phyloP scores from a whole-genome alignment of 2,797 vertebrate species.

The Enteromius argenteus region DNA sequence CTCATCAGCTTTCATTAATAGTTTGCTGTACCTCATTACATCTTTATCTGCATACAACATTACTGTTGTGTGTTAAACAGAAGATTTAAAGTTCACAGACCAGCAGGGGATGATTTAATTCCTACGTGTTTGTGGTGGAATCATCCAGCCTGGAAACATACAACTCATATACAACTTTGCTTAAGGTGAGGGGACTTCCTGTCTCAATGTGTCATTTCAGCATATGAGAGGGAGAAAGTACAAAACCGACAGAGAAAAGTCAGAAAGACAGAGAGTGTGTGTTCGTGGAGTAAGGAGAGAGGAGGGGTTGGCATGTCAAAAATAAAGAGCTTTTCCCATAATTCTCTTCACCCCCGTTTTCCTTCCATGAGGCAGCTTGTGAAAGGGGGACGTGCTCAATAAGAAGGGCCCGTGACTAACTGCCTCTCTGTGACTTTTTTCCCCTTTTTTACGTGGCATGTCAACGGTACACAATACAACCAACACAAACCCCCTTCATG shows the following conservation, averaged over 20 bases:
- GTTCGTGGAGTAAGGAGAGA: constrained; percentile 37
- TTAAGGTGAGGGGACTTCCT: too few species aligned
- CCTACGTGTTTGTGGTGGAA: constrained; percentile 30
- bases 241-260: constrained; percentile 1
- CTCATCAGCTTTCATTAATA: not conserved
- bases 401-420: constrained; percentile 65
- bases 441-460: constrained; percentile 58
- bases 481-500: constrained; percentile 61
- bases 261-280: constrained; percentile 38
- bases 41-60: not conserved
- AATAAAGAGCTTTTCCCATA: constrained; percentile 66
- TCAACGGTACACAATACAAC: constrained; percentile 60
- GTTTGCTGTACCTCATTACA: not conserved
- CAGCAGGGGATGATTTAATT: constrained; percentile 52
- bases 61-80: constrained; percentile 23
- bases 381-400: constrained; percentile 61
- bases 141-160: constrained; percentile 15
- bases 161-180: constrained; percentile 34
- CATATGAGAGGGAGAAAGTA: not conserved
- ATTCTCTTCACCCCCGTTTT: constrained; percentile 57
- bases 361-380: constrained; percentile 49
- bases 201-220: constrained; percentile 12
- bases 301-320: constrained; percentile 55
- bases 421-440: constrained; percentile 63
- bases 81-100: constrained; percentile 40